Evolutionary conservation across 1,140 invertebrate genomes (phyloP), one percentile per base, ranked within the genome.

Genomic region (Brachionus rubens): DNA sequence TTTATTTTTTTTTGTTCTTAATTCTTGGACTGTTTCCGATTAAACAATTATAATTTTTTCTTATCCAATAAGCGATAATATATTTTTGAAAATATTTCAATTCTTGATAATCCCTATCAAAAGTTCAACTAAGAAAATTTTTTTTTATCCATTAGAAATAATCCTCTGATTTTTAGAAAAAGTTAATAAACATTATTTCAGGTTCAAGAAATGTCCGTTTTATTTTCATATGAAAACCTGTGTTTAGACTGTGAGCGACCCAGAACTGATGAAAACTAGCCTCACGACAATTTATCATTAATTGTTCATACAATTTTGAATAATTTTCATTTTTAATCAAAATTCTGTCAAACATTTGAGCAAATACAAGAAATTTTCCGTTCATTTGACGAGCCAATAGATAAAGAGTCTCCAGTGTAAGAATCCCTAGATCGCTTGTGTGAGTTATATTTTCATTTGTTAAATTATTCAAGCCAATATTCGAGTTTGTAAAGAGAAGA

Each of bases 261-360:
- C 59, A 65, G 43, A 65, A 65, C 10, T 41, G 33, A 43, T 65
- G 59, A 43, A 65, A 65, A 28, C 33, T 72, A 12, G 68, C 68
- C 24, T 72, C 68, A 21, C 68, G 46, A 16, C 68, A 54, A 72
- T 54, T 50, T 28, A 50, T 50, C 68, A 72, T 54, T 19, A 72
- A 14, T 16, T 54, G 68, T 28, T 72, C 68, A 40, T 50, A 72
- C 68, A 72, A 24, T 24, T 54, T 48, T 2, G 68, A 72, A 72
- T 72, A 72, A 16, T 19, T 50, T 72, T 72, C 33, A 48, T 72
- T 72, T 41, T 72, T 48, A n/a, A 48, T 72, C 14, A 72, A 50
- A 50, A 72, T 48, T 48, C 46, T 36, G 16, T 72, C 68, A 48
- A 72, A 72, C 68, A 72, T 72, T 26, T 48, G 68, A 12, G 68